Base-by-base conservation (phyloP, 2,797 vertebrate species). In the Peromyscus aztecus region DNA sequence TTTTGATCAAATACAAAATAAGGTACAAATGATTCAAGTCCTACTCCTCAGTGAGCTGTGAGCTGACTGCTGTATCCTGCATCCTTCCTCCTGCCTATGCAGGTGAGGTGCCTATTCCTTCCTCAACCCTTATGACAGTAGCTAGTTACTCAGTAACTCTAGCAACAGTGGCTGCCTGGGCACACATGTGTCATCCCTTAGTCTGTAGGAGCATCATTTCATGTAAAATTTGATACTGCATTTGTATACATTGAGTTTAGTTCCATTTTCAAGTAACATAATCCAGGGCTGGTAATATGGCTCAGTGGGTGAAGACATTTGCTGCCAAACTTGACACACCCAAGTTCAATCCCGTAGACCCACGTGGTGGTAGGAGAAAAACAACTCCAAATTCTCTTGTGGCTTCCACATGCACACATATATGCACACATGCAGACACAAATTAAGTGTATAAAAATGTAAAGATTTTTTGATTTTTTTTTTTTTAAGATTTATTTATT, bases 1-100 rank as follows among this genome's bases (percentile, higher is more conserved):
- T 87, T 96, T 95, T 83, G 61, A 52, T 90, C 8, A 83, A 43
- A 78, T 92, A 69, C 40, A 90, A 61, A 40, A 40, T 61, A 76
- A 81, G 65, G 31, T 69, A 23, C 5, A 27, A 52, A 37, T n/a
- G 49, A 90, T 46, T 88, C 0, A 71, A 78, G 21, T 59, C 69
- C 59, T 85, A 0, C 29, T 12, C 0, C 12, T 71, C 27, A 3
- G 0, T 78, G 37, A 52, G 7, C 37, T 34, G 59, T 34, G 59
- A 61, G 57, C 80, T 3, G 0, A 83, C 37, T 61, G 81, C n/a
- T 61, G n/a, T 23, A 3, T 71, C 9, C 24, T 7, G 21, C n/a
- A 19, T 12, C 4, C 29, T 34, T 16, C 67, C 40, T 10, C 4
- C 31, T 34, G 21, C 67, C 49, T 10, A 0, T 19, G 4, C 78